Percentiles rank a stretch among this genome's conserved stretches.
These are phyloP conservation scores for Drosophila obscura DNA, from an alignment of 1,140 invertebrate species.

Conservation along the genomic window DNA sequence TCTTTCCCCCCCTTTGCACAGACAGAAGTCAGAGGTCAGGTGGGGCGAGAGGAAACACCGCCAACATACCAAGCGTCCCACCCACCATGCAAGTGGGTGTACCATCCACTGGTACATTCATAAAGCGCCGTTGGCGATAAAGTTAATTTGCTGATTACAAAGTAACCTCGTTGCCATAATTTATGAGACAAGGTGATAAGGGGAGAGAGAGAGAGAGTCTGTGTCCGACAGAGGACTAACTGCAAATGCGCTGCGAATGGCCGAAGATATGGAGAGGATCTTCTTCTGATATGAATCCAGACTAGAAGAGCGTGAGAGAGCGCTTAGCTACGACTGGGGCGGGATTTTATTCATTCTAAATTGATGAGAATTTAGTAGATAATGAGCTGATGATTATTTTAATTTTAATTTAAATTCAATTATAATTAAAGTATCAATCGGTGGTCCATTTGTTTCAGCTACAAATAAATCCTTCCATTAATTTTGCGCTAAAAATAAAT, in stretches of 20 bases:
- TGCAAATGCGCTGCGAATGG: conserved; percentile 2
- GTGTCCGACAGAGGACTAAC: conserved; percentile 1
- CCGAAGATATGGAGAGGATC: too few relatives aligned
- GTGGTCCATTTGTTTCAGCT: too few relatives aligned
- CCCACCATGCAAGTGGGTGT: neutral
- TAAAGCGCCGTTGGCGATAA: conserved; percentile 61
- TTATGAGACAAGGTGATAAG: conserved; percentile 68
- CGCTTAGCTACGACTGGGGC: too few relatives aligned
- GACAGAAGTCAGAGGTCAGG: conserved; percentile 16
- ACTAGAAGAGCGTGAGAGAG: too few relatives aligned
- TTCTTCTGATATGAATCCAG: too few relatives aligned
- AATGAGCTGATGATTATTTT: too few relatives aligned
- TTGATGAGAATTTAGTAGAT: too few relatives aligned
- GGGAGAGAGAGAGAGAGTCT: conserved; percentile 27
- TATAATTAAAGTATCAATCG: too few relatives aligned
- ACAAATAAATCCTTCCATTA: too few relatives aligned
- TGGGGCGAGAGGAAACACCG: conserved; percentile 1
- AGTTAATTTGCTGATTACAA: conserved; percentile 78
- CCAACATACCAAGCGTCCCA: neutral
- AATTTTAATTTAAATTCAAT: too few relatives aligned
- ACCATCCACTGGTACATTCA: neutral
- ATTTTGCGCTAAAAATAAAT: too few relatives aligned
- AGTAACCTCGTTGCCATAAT: conserved; percentile 71
- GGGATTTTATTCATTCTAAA: neutral
- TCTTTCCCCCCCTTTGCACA: conserved; percentile 13